phyloP scores from a whole-genome alignment of 2,797 vertebrate species.

The Halcyon badia region DNA sequence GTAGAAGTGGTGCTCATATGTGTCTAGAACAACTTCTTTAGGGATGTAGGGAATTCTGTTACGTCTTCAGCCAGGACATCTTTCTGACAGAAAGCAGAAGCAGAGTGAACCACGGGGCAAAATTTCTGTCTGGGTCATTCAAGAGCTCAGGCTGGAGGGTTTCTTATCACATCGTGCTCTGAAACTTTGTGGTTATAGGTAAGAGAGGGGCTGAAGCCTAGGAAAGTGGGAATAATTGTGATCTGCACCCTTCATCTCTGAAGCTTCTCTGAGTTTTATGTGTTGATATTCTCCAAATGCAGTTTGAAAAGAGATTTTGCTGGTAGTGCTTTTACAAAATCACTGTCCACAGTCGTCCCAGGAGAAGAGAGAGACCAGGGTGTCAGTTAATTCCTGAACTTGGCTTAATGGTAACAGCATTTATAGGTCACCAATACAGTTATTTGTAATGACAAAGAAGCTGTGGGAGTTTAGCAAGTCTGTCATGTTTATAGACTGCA shows the following conservation, averaged over 20 bases:
- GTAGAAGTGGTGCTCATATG: neutral
- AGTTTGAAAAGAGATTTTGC: neutral
- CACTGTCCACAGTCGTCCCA: neutral
- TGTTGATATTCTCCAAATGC: rapidly evolving
- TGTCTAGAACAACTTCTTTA: neutral
- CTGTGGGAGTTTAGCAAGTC: neutral
- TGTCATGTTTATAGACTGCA: neutral
- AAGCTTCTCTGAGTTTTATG: neutral
- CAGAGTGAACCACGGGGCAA: neutral
- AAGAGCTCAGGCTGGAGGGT: neutral
- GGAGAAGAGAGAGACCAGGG: neutral
- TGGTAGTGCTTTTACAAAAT: neutral
- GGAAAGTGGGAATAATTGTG: neutral
- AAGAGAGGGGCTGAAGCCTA: neutral
- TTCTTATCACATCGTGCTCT: neutral
- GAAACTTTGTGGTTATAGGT: neutral
- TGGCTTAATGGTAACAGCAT: neutral
- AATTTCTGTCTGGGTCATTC: neutral
- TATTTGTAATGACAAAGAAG: neutral
- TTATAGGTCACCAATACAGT: neutral
- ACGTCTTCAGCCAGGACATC: neutral
- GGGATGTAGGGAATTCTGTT: neutral
- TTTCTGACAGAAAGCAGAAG: neutral
- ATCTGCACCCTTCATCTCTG: neutral
- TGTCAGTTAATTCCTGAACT: neutral